Conservation (phyloP, 2,113 vertebrate genomes). For the Grallaria varia region DNA sequence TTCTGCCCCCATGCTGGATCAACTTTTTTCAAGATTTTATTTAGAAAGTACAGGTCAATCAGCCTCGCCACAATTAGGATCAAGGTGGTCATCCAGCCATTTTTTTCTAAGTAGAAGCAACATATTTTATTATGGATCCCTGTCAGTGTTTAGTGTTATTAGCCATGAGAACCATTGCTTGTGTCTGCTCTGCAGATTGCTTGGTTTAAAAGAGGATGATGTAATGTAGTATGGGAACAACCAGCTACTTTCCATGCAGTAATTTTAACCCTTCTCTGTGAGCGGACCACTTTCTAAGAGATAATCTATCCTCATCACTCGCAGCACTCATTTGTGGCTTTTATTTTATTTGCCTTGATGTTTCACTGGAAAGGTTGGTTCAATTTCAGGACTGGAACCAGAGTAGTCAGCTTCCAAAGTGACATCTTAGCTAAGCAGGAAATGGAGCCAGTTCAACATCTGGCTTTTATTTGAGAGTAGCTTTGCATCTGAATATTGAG, state of each 20-base stretch:
- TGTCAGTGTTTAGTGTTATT: background rate
- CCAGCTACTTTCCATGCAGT: background rate
- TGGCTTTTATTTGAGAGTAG: slow-evolving; percentile 67
- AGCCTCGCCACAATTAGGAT: background rate
- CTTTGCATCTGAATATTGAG: slow-evolving; percentile 60
- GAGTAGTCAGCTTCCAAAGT: background rate
- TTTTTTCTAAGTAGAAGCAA: background rate
- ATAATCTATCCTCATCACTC: background rate
- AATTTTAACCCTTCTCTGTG: background rate
- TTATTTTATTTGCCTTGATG: slow-evolving; percentile 15
- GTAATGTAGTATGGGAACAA: background rate
- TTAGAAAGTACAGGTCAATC: background rate
- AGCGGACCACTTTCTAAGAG: background rate
- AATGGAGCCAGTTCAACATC: slow-evolving; percentile 58
- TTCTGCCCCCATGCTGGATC: background rate
- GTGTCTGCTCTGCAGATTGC: background rate
- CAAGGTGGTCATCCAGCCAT: background rate
- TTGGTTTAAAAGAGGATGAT: background rate
- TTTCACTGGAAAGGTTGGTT: slow-evolving; percentile 22
- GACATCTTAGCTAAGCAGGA: slow-evolving; percentile 44
- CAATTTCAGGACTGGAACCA: background rate
- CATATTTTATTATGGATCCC: background rate
- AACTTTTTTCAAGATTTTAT: background rate
- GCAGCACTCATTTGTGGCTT: background rate
- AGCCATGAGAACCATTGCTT: background rate